Percentiles rank a stretch among this genome's conserved stretches.
Conservation (phyloP, 2,888 invertebrate genomes). For the Tanypteryx hageni region DNA sequence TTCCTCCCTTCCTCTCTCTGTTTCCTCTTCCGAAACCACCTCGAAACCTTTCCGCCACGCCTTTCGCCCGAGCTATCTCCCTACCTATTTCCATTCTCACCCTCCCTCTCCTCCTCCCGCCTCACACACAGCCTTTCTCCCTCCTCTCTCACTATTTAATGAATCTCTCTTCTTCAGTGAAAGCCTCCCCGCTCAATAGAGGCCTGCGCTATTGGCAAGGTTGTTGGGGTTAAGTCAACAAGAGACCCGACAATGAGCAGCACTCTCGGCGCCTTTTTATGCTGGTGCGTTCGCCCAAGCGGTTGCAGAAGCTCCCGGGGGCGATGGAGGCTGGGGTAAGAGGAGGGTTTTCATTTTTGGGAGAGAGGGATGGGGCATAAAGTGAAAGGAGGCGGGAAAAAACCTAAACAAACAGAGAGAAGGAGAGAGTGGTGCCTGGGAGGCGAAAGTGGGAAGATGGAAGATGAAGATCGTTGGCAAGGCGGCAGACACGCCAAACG, state of each 20-base stretch:
- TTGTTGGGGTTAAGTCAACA: conserved; percentile 62
- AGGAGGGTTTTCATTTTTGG: neutral
- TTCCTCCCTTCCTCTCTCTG: conserved; percentile 10
- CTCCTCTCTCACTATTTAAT: conserved; percentile 50
- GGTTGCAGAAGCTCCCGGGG: neutral
- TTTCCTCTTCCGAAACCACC: neutral
- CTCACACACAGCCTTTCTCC: no score
- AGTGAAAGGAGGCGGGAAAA: neutral
- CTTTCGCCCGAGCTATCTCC: neutral
- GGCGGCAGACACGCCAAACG: neutral
- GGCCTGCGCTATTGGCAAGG: conserved; percentile 55
- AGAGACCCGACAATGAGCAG: conserved; percentile 57
- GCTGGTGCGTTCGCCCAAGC: neutral
- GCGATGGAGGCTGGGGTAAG: no score
- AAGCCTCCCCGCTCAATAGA: conserved; percentile 54
- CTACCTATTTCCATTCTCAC: neutral
- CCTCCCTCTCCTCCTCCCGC: neutral
- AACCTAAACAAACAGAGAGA: neutral
- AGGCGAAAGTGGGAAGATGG: neutral
- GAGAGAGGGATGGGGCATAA: neutral
- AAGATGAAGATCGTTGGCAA: neutral
- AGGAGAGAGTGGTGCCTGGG: neutral
- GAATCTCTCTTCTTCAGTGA: conserved; percentile 52
- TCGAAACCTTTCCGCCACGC: neutral
- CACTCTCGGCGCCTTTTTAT: conserved; percentile 49